phyloP scores from a whole-genome alignment of 2,888 invertebrate genomes.

The Aricia artaxerxes region DNA sequence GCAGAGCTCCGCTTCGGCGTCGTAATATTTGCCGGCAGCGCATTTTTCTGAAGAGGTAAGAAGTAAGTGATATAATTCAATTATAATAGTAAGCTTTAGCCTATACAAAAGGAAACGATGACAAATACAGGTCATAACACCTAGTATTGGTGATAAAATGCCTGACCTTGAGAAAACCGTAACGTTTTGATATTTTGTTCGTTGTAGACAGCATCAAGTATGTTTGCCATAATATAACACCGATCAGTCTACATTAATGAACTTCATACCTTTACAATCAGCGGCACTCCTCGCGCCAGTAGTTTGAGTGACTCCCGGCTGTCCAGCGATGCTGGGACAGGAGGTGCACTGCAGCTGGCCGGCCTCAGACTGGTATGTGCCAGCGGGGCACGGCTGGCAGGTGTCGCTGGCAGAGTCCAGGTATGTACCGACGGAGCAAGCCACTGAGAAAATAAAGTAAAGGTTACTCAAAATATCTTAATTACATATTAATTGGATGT shows the following conservation, averaged over 20 bases:
- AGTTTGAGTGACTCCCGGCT: conserved; percentile 92
- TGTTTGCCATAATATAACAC: neutral
- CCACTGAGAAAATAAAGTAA: conserved; percentile 78
- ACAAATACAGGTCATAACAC: too few relatives aligned
- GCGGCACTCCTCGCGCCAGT: conserved; percentile 92
- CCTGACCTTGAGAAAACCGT: neutral
- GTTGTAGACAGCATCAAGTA: too few relatives aligned
- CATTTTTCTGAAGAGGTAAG: conserved; percentile 85
- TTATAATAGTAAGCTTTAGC: neutral
- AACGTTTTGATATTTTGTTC: neutral
- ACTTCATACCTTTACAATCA: conserved; percentile 87
- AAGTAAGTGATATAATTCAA: neutral
- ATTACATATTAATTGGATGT: neutral
- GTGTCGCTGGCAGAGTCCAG: conserved; percentile 87
- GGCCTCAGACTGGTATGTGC: conserved; percentile 96
- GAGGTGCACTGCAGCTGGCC: conserved; percentile 93
- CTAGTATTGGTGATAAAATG: too few relatives aligned
- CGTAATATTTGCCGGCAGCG: conserved; percentile 96
- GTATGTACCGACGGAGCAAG: conserved; percentile 95
- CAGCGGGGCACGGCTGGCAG: conserved; percentile 91
- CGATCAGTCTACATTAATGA: neutral
- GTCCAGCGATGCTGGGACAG: conserved; percentile 95
- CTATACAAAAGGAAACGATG: too few relatives aligned
- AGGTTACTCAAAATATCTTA: neutral
- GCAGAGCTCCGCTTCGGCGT: conserved; percentile 92